phyloP scores from a whole-genome alignment of 1,140 invertebrate genomes.

The Drosophila melanica region DNA sequence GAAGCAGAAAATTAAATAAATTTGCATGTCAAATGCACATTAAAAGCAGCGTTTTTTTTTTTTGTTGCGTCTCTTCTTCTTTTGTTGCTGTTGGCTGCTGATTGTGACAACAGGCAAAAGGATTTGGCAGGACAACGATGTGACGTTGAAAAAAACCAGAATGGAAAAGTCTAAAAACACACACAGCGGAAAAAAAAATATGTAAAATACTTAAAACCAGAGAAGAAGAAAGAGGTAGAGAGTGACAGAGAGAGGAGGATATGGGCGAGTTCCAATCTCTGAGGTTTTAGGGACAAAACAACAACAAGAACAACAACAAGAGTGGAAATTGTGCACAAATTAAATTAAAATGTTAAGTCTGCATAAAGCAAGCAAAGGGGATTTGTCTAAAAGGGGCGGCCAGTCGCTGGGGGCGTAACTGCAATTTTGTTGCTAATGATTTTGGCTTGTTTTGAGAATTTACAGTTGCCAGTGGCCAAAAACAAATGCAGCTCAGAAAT shows the following conservation, averaged over 20 bases:
- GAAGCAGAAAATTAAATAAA: conserved; percentile 82
- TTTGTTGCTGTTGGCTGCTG: conserved; percentile 36
- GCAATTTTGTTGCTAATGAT: conserved; percentile 80
- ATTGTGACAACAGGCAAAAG: conserved; percentile 71
- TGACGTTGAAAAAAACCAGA: conserved; percentile 17
- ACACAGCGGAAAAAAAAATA: conserved; percentile 46
- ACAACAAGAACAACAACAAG: conserved; percentile 32
- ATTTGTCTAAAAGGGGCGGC: too few species aligned
- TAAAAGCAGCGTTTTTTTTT: conserved; percentile 47
- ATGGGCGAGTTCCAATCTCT: conserved; percentile 37
- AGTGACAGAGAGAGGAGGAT: conserved; percentile 12
- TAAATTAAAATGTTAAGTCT: conserved; percentile 79
- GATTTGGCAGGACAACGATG: conserved; percentile 60
- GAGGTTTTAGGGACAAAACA: conserved; percentile 41
- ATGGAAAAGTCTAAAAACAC: not conserved
- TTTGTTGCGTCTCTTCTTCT: conserved; percentile 7
- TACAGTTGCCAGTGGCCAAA: conserved; percentile 51
- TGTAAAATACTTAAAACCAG: conserved; percentile 39
- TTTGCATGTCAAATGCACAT: conserved; percentile 81
- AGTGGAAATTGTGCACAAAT: conserved; percentile 60
- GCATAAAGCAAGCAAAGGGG: not conserved
- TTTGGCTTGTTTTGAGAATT: conserved; percentile 77
- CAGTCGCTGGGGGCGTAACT: conserved; percentile 11
- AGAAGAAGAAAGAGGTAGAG: not conserved
- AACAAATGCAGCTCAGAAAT: conserved; percentile 9